Base-by-base conservation (phyloP, 2,797 vertebrate genomes). In the Gallinago stenura region DNA sequence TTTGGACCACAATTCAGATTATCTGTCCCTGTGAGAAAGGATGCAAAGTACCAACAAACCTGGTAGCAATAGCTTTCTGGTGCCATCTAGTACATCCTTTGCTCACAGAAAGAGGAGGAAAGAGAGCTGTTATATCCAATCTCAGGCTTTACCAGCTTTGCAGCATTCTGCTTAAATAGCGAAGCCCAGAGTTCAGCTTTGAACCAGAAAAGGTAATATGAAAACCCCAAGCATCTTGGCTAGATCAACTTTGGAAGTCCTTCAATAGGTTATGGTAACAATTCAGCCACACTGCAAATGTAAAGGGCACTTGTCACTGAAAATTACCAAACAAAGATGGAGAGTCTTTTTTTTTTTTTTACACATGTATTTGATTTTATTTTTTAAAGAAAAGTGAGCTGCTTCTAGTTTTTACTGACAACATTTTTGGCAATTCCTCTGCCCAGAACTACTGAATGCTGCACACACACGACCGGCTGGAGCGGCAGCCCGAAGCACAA, bases 361-460 rank as follows among this genome's bases (percentile, higher is more conserved):
- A 53, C 7, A 33, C 14, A 57, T 57, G 15, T 15, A 22, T 57
- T 53, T 53, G 30, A 37, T 35, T 60, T 57, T 33, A 14, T 57
- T 69, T 41, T 43, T 69, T 83, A 26, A 13, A 18, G 78, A 41
- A 41, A 78, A 85, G 39, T 12, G 7, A 80, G 65, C 64, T 76
- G 89, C 82, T 94, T 82, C 76, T 91, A 39, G 58, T 92, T 95
- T 94, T 95, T 95, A 93, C n/a, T 88, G 94, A 94, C 94, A 87
- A 84, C 91, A 93, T 96, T 96, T 94, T 54, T 58, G 66, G 84
- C 5, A 25, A 48, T 62, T 73, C 64, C 73, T 93, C 89, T 82
- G 41, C 65, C 65, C 72, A 77, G 64, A 48, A 45, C 57, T 58
- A 39, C 53, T 57, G 64, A 84, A 61, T 0, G 6, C 43, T 46